Conservation (phyloP, 1,140 invertebrate genomes). For the Brachionus sp. region DNA sequence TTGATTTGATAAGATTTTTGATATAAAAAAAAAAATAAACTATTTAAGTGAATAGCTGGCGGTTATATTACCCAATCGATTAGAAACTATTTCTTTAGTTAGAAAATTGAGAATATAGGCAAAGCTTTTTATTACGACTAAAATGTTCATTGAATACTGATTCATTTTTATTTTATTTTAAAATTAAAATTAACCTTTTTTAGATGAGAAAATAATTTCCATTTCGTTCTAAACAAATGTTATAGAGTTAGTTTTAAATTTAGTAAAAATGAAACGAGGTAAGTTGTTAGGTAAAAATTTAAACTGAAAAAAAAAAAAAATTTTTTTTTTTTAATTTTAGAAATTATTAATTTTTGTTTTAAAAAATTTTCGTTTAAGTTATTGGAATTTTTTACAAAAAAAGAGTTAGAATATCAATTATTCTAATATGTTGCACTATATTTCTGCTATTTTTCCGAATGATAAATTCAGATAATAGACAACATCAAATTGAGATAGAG, state of each 20-base stretch:
- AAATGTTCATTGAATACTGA: too few species aligned
- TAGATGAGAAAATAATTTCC: conserved; percentile 3
- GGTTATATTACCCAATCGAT: not conserved
- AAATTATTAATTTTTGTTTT: not conserved
- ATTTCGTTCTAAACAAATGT: conserved; percentile 4
- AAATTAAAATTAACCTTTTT: not conserved
- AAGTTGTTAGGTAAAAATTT: not conserved
- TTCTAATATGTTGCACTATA: not conserved
- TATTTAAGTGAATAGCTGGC: not conserved
- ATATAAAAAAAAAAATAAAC: not conserved
- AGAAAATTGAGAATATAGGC: too few species aligned
- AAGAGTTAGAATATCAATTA: conserved; percentile 19
- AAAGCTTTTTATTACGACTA: too few species aligned
- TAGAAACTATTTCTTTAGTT: not conserved
- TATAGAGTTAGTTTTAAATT: not conserved
- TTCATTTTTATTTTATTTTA: too few species aligned
- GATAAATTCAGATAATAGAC: not conserved
- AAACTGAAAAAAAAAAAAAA: not conserved
- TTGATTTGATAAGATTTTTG: not conserved
- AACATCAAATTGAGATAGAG: not conserved
- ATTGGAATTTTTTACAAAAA: conserved; percentile 11
- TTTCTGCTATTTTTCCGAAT: not conserved
- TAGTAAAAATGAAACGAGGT: not conserved
- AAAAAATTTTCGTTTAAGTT: not conserved
- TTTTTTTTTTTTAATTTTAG: not conserved